Base-by-base conservation (phyloP, 2,797 vertebrate genomes). In the Pseudomugil tenellus region DNA sequence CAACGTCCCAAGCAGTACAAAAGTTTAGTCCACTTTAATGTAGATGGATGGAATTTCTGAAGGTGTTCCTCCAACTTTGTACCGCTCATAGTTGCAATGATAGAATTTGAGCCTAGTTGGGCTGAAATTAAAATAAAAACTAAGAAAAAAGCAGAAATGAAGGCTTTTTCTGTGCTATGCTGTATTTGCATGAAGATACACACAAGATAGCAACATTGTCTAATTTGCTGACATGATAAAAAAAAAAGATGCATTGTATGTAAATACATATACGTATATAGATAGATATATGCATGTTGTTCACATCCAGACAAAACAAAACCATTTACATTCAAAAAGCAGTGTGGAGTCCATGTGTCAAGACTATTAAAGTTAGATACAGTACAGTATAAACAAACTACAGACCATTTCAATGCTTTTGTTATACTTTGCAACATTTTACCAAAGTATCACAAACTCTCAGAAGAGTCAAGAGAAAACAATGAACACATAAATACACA, bases 301-400 rank as follows among this genome's bases (percentile, higher is more conserved):
- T 76, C 63, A 86, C 72, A 83, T 76, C 70, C 67, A 82, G 34
- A 86, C 51, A 58, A 80, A 86, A 85, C 65, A 76, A 72, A 85
- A 85, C 71, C 67, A 78, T 69, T 75, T 86, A 90, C 84, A 93
- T 90, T 91, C 89, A 88, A 86, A 93, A 84, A 92, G 81, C 73
- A 89, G 84, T 72, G 74, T 84, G 70, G 82, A 87, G 74, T 78
- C 79, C 52, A 80, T 60, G 69, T 82, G 79, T 89, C 67, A 63
- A 83, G 71, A 81, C 78, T 81, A 81, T 66, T 60, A 81, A 83
- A 85, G 72, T 63, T 72, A 64, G 75, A 79, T 87, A 88, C 74
- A 87, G 72, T 79, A 89, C 79, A 84, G 61, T 73, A 80, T 39
- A 29, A 84, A 89, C 76, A 84, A 77, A 80, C 67, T 55, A 87